Conservation (phyloP, 2,113 vertebrate genomes). For the Aplodontia rufa region DNA sequence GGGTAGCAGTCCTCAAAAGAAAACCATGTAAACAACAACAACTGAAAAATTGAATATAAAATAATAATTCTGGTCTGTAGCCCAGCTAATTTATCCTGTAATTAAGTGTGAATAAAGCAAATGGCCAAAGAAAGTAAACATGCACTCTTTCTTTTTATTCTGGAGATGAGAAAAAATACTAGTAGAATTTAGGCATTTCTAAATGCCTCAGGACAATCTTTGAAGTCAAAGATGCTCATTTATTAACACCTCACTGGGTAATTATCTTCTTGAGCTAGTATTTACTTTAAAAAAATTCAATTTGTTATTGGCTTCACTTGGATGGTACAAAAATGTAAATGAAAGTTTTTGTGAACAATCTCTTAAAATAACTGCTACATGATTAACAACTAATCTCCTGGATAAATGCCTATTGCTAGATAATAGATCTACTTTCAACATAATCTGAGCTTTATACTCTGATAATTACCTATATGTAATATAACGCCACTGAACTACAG, state of each 20-base stretch:
- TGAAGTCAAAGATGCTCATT: slow-evolving; percentile 11
- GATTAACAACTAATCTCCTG: slow-evolving; percentile 40
- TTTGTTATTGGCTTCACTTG: slow-evolving; percentile 25
- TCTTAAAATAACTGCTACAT: slow-evolving; percentile 38
- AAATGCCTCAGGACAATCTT: neutral
- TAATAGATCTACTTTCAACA: slow-evolving; percentile 37
- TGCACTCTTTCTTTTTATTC: neutral
- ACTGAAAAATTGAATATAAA: neutral
- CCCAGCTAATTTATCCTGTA: neutral
- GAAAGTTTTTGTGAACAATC: slow-evolving; percentile 41
- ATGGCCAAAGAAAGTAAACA: neutral
- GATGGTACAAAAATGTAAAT: slow-evolving; percentile 45
- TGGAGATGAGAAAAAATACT: neutral
- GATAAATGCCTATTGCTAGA: slow-evolving; percentile 52
- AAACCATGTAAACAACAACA: neutral
- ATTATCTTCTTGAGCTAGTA: neutral
- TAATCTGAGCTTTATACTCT: neutral
- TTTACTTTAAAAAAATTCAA: slow-evolving; percentile 39
- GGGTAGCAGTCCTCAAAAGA: neutral
- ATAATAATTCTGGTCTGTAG: neutral
- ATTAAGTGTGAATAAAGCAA: neutral
- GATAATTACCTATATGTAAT: slow-evolving; percentile 52
- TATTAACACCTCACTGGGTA: slow-evolving; percentile 29
- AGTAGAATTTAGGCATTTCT: neutral
- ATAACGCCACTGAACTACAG: neutral